These are phyloP conservation scores for Hydrochoerus hydrochaeris DNA, from an alignment of 2,113 vertebrate genomes.

Conservation along the genomic window DNA sequence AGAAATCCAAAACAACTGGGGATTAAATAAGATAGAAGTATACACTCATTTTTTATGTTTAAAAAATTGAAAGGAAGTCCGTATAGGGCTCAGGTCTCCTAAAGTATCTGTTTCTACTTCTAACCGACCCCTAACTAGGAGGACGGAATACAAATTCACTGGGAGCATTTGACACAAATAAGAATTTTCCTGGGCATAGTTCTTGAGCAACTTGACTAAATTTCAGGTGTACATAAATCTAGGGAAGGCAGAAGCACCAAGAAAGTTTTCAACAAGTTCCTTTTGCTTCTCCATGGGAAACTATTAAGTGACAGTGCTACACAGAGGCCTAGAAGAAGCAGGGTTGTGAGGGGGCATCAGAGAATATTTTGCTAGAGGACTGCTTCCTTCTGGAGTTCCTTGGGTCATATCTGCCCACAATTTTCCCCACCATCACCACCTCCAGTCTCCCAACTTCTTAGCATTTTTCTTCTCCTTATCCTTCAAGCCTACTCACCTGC, in stretches of 20 bases:
- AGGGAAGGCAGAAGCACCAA: not conserved
- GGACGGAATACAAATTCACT: not conserved
- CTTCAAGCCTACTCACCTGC: not conserved
- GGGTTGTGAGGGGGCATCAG: not conserved
- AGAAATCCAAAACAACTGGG: conserved; percentile 14
- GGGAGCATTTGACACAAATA: conserved; percentile 32
- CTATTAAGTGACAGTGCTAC: not conserved
- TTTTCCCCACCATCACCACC: not conserved
- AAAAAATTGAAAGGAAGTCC: conserved; percentile 9
- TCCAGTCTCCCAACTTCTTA: not conserved
- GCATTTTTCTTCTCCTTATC: not conserved
- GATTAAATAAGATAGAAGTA: not conserved
- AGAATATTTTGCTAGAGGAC: not conserved
- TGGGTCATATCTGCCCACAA: not conserved
- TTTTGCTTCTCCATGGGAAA: not conserved
- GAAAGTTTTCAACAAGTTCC: conserved; percentile 24
- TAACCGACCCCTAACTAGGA: not conserved
- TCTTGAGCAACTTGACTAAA: not conserved
- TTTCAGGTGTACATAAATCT: conserved; percentile 12
- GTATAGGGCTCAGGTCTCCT: not conserved
- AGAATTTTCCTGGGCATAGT: not conserved
- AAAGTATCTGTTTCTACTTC: conserved; percentile 7
- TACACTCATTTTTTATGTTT: conserved; percentile 7
- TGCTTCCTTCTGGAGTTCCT: not conserved
- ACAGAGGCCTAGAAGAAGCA: not conserved